phyloP scores from a whole-genome alignment of 37 sponge, comb jelly and placozoan species.

The Beroe ovata region DNA sequence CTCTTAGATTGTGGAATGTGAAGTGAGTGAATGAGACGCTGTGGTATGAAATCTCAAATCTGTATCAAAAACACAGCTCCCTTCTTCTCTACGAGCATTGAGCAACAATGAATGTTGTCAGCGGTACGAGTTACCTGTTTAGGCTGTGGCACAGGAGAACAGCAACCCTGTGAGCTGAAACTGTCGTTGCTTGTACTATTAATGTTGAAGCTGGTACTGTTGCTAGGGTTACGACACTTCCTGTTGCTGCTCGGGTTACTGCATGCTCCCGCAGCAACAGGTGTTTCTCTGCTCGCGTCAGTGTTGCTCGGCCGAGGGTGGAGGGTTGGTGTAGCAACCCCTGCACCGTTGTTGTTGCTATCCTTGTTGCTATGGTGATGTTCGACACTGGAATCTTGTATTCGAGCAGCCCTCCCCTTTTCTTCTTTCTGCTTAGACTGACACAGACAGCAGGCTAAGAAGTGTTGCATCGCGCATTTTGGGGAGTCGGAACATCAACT shows the following conservation, averaged over 20 bases:
- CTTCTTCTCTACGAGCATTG: no score
- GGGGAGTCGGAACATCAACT: background rate
- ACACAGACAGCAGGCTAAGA: conserved; percentile 37
- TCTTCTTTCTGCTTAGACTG: conserved; percentile 32
- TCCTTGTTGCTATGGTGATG: background rate
- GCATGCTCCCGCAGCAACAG: background rate
- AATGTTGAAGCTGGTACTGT: background rate
- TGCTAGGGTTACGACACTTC: background rate
- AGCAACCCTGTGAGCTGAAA: background rate
- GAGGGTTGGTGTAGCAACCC: no score
- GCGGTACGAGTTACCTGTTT: background rate
- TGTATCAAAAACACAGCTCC: no score
- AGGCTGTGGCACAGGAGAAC: background rate
- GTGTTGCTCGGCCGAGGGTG: no score
- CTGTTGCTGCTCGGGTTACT: background rate
- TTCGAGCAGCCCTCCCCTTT: background rate
- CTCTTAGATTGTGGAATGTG: no score
- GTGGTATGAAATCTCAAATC: no score
- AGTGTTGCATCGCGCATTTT: conserved; percentile 37
- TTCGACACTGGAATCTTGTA: background rate
- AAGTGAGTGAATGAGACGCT: no score
- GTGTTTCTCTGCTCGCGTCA: background rate
- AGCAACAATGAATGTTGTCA: no score
- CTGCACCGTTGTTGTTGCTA: background rate
- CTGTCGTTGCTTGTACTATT: background rate